Conservation (phyloP, 2,888 invertebrate species). For the Epinotia brunnichana region DNA sequence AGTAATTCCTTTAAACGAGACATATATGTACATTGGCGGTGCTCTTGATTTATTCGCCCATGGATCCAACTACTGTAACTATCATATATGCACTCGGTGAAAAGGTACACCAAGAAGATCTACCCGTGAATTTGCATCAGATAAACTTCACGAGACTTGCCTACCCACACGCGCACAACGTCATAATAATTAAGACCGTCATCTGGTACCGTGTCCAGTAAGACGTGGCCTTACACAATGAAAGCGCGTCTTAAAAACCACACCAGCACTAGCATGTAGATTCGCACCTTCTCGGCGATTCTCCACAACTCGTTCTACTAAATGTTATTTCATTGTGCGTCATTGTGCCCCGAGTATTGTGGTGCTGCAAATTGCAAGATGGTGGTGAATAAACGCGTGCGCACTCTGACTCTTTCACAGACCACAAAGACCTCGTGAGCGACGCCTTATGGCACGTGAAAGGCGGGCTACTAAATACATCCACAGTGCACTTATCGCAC, state of each 20-base stretch:
- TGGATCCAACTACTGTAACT: too few relatives aligned
- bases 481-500: slow-evolving; percentile 33
- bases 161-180: neutral
- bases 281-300: slow-evolving; percentile 58
- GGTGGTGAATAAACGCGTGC: slow-evolving; percentile 58
- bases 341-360: slow-evolving; percentile 45
- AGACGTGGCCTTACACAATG: slow-evolving; percentile 9
- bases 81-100: too few relatives aligned
- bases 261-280: slow-evolving; percentile 15
- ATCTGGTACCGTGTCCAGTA: neutral
- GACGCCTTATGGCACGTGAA: slow-evolving; percentile 61
- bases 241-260: slow-evolving; percentile 24
- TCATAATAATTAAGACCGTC: slow-evolving; percentile 10
- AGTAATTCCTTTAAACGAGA: too few relatives aligned
- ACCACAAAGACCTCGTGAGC: slow-evolving; percentile 61
- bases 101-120: neutral
- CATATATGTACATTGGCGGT: too few relatives aligned
- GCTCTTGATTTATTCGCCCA: too few relatives aligned
- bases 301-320: slow-evolving; percentile 41
- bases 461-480: slow-evolving; percentile 45
- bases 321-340: slow-evolving; percentile 45
- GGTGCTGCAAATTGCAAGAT: slow-evolving; percentile 45
- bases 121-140: neutral
- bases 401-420: slow-evolving; percentile 51
- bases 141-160: neutral